Evolutionary conservation across 1,140 invertebrate genomes (phyloP), one percentile per base, ranked within the genome.

Genomic region (Drosophila subobscura): DNA sequence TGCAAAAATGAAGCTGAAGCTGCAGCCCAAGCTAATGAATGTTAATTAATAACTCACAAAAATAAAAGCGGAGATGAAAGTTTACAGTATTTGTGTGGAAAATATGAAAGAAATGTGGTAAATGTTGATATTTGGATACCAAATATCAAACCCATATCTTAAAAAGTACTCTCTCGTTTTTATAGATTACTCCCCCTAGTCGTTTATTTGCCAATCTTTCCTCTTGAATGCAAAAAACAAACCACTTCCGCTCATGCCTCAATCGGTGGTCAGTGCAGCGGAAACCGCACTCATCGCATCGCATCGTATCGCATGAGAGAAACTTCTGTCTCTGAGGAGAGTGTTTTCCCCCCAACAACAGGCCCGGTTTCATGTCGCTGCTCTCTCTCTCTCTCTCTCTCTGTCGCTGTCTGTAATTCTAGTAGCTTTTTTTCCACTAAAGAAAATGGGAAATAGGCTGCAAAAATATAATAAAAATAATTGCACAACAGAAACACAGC

Each of bases 391-490:
- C 16, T 12, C 25, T n/a, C 49, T 4, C 47, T 23, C 16, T 6
- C 4, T 12, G 22, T n/a, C 49, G 3, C 42, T 63, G 22, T 58
- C 45, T 60, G 80, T 74, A 85, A 73, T 72, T 83, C 57, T 79
- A 76, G 80, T 75, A 53, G 71, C 54, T 42, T 25, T 37, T 37
- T 37, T 37, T 37, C 10, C 10, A 37, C 33, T 12, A 37, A 58
- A 59, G 65, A 65, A 74, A 63, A 85, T 85, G 70, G 63, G 37
- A 53, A 56, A 65, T 42, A 79, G 55, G 72, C 49, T 27, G 58
- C 14, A 66, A 53, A 67, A 81, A 80, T 79, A 75, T 84, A 83
- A 84, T 83, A 88, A 81, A 85, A 86, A 85, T 77, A 86, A 85
- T 85, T 85, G 84, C 83, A 81, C 66, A 84, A 84, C 63, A 67